Evolutionary conservation across 92 coral and sea anemone species (phyloP).

Genomic region (Epizoanthus ramosus): DNA sequence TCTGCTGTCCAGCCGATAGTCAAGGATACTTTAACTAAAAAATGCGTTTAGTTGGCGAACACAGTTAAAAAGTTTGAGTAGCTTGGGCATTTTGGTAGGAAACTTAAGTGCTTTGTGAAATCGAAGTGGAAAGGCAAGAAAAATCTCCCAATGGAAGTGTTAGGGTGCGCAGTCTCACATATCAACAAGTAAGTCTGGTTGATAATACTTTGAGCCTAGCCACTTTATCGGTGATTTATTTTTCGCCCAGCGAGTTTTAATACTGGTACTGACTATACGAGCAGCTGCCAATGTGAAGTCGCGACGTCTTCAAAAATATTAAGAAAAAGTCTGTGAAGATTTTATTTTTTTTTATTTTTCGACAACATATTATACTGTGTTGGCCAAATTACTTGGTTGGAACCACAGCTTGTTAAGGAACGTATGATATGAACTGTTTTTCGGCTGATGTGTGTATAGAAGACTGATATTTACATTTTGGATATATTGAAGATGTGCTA

Average conservation of each 20-base stretch:
- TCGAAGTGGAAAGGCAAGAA: constrained; percentile 1
- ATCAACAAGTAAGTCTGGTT: constrained; percentile 26
- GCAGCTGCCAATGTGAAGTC: constrained; percentile 19
- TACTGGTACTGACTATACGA: background rate
- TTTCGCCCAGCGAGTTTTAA: background rate
- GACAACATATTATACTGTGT: background rate
- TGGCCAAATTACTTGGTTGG: background rate
- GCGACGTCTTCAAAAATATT: background rate
- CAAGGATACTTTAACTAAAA: background rate
- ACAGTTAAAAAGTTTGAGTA: background rate
- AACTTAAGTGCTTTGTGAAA: background rate
- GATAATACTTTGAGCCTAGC: background rate
- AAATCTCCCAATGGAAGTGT: constrained; percentile 13
- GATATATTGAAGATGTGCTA: constrained; percentile 79
- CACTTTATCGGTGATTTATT: background rate
- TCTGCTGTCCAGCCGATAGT: background rate
- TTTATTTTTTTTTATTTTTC: background rate
- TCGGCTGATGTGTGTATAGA: constrained; percentile 62
- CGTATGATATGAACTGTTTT: constrained; percentile 43
- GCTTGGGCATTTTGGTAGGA: background rate
- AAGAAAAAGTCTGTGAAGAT: background rate
- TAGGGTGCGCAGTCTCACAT: background rate
- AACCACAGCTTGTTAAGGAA: constrained; percentile 31
- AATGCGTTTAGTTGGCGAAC: constrained; percentile 5
- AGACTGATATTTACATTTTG: constrained; percentile 78